Conservation (phyloP, 30 jellyfish, hydroid and myxozoan species). For the Euphysa ruthae region DNA sequence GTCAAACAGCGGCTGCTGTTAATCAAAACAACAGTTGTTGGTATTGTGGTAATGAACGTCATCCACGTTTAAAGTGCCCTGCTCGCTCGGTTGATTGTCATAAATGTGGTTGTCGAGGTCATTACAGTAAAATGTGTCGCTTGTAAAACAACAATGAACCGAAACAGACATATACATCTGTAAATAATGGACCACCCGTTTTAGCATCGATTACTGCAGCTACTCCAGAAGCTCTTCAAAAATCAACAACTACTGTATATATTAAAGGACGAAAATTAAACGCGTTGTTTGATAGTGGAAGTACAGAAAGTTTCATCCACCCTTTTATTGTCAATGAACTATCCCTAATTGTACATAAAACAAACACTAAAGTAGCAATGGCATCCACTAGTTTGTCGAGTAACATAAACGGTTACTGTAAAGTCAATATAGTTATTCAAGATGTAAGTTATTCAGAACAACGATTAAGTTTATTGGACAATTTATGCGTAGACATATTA, state of each 20-base stretch:
- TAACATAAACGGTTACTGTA: no score
- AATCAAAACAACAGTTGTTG: no score
- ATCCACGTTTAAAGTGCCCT: no score
- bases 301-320: constrained; percentile 7
- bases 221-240: neutral
- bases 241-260: neutral
- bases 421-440: no score
- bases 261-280: neutral
- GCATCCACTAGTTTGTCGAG: no score
- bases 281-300: constrained; percentile 18
- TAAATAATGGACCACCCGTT: no score
- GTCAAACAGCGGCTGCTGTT: no score
- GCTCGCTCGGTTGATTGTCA: neutral
- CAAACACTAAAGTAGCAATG: neutral
- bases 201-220: neutral
- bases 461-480: neutral
- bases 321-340: neutral
- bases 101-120: neutral
- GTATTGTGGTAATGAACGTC: no score
- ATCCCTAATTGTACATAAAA: neutral
- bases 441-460: no score
- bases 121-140: neutral
- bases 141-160: neutral
- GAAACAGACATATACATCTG: neutral
- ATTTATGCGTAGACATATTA: constrained; percentile 5